Evolutionary conservation across 92 coral and sea anemone genomes (phyloP).

Genomic region (Muricea muricata): DNA sequence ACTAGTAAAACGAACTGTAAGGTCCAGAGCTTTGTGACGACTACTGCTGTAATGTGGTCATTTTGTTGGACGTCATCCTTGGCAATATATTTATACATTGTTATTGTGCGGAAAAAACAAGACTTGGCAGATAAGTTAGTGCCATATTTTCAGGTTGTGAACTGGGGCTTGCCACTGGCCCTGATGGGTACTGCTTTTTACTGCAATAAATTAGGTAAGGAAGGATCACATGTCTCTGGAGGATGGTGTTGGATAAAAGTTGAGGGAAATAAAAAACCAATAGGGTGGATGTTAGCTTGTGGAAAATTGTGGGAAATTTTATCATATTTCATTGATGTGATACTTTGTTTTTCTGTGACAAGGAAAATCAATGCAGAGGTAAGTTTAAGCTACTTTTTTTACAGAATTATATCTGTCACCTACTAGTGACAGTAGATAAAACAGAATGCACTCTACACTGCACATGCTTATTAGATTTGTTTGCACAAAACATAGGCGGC

Average conservation of each 20-base stretch:
- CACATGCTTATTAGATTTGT: too few species aligned
- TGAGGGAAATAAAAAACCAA: conserved; percentile 54
- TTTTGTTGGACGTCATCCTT: conserved; percentile 90
- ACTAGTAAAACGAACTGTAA: conserved; percentile 53
- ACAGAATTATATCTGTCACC: too few species aligned
- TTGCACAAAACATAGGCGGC: too few species aligned
- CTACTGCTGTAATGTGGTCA: conserved; percentile 76
- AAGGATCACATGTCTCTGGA: conserved; percentile 61
- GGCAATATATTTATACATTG: conserved; percentile 75
- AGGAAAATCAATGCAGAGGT: conserved; percentile 76
- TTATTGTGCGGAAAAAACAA: conserved; percentile 60
- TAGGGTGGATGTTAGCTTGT: conserved; percentile 86
- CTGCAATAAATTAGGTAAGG: conserved; percentile 59
- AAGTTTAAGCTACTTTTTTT: too few species aligned
- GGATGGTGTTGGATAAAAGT: conserved; percentile 99
- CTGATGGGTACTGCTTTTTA: conserved; percentile 52
- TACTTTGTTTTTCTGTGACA: conserved; percentile 69
- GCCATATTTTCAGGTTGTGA: conserved; percentile 68
- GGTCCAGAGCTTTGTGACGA: conserved; percentile 77
- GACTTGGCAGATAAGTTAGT: conserved; percentile 70
- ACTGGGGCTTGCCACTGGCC: conserved; percentile 81
- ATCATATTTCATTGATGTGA: conserved; percentile 69
- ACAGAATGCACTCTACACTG: too few species aligned
- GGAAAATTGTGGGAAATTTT: conserved; percentile 88
- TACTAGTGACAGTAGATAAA: too few species aligned